These are phyloP conservation scores for Hemithea aestivaria DNA, from an alignment of 2,888 invertebrate species.

Conservation along the genomic window DNA sequence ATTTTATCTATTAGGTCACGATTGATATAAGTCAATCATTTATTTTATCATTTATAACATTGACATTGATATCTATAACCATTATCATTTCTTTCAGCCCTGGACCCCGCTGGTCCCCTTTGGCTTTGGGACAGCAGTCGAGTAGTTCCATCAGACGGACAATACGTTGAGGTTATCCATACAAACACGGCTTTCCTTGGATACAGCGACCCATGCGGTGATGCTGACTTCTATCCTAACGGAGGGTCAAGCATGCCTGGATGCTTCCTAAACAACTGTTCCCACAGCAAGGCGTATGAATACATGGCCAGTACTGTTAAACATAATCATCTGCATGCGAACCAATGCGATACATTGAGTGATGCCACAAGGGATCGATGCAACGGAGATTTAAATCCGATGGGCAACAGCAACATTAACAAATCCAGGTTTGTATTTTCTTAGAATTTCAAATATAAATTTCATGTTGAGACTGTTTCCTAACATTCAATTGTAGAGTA, in stretches of 20 bases:
- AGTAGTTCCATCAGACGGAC: slow-evolving; percentile 42
- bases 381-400: slow-evolving; percentile 34
- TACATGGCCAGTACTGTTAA: slow-evolving; percentile 53
- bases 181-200: slow-evolving; percentile 51
- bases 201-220: slow-evolving; percentile 43
- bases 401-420: slow-evolving; percentile 49
- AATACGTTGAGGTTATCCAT: slow-evolving; percentile 65
- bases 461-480: too few species aligned
- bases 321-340: slow-evolving; percentile 44
- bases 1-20: too few species aligned
- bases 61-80: too few species aligned
- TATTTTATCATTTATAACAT: too few species aligned
- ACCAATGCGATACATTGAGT: slow-evolving; percentile 38
- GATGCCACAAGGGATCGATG: slow-evolving; percentile 43
- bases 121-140: slow-evolving; percentile 44
- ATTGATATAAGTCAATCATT: too few species aligned
- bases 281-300: slow-evolving; percentile 47
- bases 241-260: slow-evolving; percentile 57
- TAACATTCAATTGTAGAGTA: too few species aligned
- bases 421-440: slow-evolving; percentile 40
- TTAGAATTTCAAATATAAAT: neutral
- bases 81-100: slow-evolving; percentile 33
- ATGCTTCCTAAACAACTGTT: slow-evolving; percentile 48
- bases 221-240: slow-evolving; percentile 61
- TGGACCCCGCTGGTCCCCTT: slow-evolving; percentile 64